Evolutionary conservation across 2,888 invertebrate species (phyloP).

Genomic region (Hemaris fuciformis): DNA sequence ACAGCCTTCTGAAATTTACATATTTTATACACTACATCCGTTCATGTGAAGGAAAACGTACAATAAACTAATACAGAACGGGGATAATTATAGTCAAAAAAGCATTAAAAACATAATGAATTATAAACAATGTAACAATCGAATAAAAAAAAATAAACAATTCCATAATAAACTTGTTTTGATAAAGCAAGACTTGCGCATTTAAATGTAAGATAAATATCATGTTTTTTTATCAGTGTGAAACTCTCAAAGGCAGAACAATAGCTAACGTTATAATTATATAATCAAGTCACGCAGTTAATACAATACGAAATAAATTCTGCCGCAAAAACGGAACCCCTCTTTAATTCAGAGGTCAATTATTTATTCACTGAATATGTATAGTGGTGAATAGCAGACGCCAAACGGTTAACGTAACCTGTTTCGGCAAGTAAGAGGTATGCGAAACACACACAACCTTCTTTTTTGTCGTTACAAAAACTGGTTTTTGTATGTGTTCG

Average conservation of each 20-base stretch:
- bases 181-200: background rate
- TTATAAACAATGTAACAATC: background rate
- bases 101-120: background rate
- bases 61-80: background rate
- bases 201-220: slow-evolving; percentile 4
- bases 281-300: background rate
- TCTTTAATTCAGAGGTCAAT: slow-evolving; percentile 53
- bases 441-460: slow-evolving; percentile 56
- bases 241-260: slow-evolving; percentile 4
- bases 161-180: background rate
- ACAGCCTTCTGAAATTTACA: background rate
- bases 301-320: slow-evolving; percentile 3
- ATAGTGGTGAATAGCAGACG: slow-evolving; percentile 56
- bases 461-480: slow-evolving; percentile 44
- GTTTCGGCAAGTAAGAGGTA: slow-evolving; percentile 59
- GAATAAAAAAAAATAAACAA: background rate
- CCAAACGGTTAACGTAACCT: slow-evolving; percentile 55
- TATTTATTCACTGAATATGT: slow-evolving; percentile 62
- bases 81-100: background rate
- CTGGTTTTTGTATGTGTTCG: slow-evolving; percentile 20
- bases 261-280: background rate
- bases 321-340: slow-evolving; percentile 15
- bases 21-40: background rate
- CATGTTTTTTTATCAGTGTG: background rate
- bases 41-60: background rate